These are phyloP conservation scores for Clitarchus hookeri DNA, from an alignment of 2,888 invertebrate genomes.

Conservation along the genomic window DNA sequence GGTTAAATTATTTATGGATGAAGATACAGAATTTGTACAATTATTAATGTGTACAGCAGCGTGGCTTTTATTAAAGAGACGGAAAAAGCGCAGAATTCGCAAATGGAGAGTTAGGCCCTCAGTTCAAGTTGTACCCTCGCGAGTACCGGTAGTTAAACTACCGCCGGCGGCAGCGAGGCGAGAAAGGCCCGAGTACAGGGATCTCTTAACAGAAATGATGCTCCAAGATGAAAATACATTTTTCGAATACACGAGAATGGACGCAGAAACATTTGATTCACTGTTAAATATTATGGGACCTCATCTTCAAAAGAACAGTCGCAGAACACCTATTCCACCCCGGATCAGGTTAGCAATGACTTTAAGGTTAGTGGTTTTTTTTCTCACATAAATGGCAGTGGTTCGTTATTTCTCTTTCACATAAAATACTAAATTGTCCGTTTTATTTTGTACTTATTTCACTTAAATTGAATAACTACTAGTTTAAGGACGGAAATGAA, in stretches of 20 bases:
- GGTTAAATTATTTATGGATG: background rate
- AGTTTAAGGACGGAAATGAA: no score
- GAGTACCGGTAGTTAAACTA: background rate
- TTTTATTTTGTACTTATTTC: no score
- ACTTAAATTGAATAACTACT: no score
- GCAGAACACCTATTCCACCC: background rate
- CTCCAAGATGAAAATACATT: background rate
- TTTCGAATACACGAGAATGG: background rate
- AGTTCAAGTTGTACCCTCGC: background rate
- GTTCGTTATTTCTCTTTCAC: no score
- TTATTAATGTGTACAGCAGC: background rate
- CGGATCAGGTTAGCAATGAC: background rate
- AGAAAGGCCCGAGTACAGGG: background rate
- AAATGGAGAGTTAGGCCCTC: background rate
- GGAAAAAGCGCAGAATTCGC: background rate
- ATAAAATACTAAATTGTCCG: no score
- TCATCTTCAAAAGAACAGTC: background rate
- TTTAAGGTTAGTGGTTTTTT: background rate
- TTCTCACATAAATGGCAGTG: background rate
- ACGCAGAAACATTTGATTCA: background rate
- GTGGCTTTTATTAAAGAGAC: background rate
- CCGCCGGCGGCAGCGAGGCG: background rate
- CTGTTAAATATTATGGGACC: background rate
- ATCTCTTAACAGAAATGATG: background rate
- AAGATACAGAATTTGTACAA: background rate